phyloP scores from a whole-genome alignment of 23 tunicate genomes.

The Halocynthia roretzi region DNA sequence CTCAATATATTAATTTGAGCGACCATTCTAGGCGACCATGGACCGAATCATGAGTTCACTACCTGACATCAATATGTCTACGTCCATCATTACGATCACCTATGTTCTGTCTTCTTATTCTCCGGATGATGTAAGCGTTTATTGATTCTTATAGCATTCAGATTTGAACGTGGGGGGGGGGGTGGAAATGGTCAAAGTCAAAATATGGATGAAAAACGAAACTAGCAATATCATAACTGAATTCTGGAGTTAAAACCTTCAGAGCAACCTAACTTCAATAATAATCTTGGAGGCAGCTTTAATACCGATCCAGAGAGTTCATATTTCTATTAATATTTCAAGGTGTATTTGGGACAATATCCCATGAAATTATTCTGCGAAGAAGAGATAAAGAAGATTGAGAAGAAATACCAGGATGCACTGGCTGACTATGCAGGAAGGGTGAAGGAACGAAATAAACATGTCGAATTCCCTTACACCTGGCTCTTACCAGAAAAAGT shows the following conservation, averaged over 20 bases:
- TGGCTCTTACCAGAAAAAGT: conserved; percentile 44
- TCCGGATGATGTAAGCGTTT: background rate
- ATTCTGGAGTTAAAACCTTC: no score
- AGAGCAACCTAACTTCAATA: no score
- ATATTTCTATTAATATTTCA: background rate
- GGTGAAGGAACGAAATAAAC: conserved; percentile 16
- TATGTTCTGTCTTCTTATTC: conserved; percentile 6
- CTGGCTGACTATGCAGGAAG: background rate
- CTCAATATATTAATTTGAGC: background rate
- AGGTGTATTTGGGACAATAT: conserved; percentile 31
- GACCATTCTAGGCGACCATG: conserved; percentile 13
- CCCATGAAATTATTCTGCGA: conserved; percentile 16
- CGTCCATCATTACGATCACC: conserved; percentile 1
- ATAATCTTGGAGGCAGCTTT: background rate
- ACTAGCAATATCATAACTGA: no score
- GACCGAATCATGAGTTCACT: conserved; percentile 4
- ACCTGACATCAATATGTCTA: background rate
- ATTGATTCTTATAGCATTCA: background rate
- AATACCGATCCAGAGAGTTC: background rate
- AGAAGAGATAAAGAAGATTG: background rate
- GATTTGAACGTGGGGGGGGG: no score
- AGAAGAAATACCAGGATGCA: conserved; percentile 6
- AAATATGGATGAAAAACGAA: no score
- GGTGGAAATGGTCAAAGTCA: no score
- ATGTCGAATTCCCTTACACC: conserved; percentile 26